A percentile compares a stretch with the other conserved stretches of the same genome.
These are phyloP conservation scores for Dendrolimus punctatus DNA, from an alignment of 1,140 invertebrate genomes.

Conservation along the genomic window DNA sequence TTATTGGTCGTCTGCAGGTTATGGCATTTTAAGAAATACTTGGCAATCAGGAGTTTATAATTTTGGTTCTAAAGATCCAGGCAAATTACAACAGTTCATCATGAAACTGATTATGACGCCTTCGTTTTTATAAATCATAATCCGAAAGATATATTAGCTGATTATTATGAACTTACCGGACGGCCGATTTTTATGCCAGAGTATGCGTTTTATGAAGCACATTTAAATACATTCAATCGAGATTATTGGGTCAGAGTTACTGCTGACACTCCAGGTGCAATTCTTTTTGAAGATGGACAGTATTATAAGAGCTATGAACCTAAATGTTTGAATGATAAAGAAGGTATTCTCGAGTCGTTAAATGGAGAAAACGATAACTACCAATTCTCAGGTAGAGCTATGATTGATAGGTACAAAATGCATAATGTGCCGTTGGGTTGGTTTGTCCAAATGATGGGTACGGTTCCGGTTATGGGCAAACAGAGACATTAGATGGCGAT, in stretches of 20 bases:
- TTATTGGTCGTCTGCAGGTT: conserved; percentile 57
- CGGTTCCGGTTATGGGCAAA: conserved; percentile 60
- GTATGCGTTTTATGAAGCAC: conserved; percentile 57
- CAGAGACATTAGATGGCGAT: conserved; percentile 50
- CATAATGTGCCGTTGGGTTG: conserved; percentile 56
- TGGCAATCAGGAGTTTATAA: conserved; percentile 53
- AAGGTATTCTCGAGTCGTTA: conserved; percentile 55
- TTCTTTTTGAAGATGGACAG: conserved; percentile 52
- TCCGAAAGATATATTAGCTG: conserved; percentile 42
- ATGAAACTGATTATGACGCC: conserved; percentile 38
- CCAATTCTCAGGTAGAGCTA: conserved; percentile 60
- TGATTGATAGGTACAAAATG: conserved; percentile 53
- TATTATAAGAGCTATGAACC: conserved; percentile 58
- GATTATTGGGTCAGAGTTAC: conserved; percentile 58
- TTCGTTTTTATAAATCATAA: conserved; percentile 47
- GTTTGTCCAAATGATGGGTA: conserved; percentile 63
- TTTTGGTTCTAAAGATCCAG: conserved; percentile 32
- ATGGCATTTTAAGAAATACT: conserved; percentile 51
- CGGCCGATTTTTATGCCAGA: conserved; percentile 49
- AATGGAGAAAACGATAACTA: conserved; percentile 62
- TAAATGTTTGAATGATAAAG: conserved; percentile 36
- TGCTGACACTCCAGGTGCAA: conserved; percentile 26
- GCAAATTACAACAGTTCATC: conserved; percentile 33
- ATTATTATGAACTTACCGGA: conserved; percentile 61
- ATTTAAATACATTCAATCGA: conserved; percentile 58